Conservation (phyloP, 2,113 vertebrate species). For the Ifrita kowaldi region DNA sequence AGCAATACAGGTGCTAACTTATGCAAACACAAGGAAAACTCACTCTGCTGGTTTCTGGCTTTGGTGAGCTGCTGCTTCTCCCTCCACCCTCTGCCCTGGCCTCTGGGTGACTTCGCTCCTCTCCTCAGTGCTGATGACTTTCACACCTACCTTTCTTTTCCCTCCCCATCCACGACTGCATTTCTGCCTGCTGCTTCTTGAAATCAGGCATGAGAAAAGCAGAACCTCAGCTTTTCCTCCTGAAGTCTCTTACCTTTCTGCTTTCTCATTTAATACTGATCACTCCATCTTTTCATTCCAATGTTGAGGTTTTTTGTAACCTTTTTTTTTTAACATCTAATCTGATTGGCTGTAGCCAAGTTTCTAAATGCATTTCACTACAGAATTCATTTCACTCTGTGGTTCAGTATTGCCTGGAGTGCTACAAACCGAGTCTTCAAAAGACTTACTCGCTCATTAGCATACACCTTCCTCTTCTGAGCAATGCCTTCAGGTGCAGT, state of each 20-base stretch:
- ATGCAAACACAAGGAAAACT: constrained; percentile 44
- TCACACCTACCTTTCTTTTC: neutral
- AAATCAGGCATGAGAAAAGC: neutral
- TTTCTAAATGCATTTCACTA: neutral
- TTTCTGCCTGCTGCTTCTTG: neutral
- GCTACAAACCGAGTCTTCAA: constrained; percentile 19
- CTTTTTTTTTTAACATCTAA: neutral
- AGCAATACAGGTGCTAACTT: constrained; percentile 60
- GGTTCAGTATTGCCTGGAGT: neutral
- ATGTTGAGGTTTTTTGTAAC: neutral
- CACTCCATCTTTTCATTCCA: neutral
- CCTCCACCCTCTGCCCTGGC: neutral
- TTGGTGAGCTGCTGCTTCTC: neutral
- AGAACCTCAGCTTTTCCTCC: neutral
- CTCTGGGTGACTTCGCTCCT: neutral
- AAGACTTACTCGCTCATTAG: neutral
- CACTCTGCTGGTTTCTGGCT: constrained; percentile 35
- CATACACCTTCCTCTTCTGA: neutral
- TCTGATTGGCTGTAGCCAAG: neutral
- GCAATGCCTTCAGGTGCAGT: constrained; percentile 2
- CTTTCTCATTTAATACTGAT: neutral
- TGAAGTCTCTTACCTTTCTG: neutral
- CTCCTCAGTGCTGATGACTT: neutral
- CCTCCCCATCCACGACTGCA: neutral
- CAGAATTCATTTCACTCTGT: neutral